A percentile compares a stretch with the other conserved stretches of the same genome.
These are phyloP conservation scores for Polydrusus cervinus DNA, from an alignment of 2,888 invertebrate genomes.

Conservation along the genomic window DNA sequence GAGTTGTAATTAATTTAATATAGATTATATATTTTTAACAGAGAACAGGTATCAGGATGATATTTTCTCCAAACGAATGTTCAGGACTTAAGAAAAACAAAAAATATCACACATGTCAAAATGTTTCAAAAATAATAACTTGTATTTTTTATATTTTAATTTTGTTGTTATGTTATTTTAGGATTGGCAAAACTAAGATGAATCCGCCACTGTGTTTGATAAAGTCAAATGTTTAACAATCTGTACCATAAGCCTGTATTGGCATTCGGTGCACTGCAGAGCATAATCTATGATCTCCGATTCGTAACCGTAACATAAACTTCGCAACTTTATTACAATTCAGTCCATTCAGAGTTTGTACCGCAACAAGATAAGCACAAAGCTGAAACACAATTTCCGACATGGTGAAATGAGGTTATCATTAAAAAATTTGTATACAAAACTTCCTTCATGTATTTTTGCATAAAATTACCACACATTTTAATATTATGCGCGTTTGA, in stretches of 20 bases:
- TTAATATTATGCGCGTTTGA: slow-evolving; percentile 6
- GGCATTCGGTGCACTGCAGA: background rate
- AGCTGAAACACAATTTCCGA: slow-evolving; percentile 31
- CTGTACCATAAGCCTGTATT: slow-evolving; percentile 4
- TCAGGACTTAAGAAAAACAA: too few species aligned
- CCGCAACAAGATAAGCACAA: slow-evolving; percentile 36
- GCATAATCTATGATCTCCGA: slow-evolving; percentile 24
- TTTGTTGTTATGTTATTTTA: too few species aligned
- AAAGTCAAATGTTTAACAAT: background rate
- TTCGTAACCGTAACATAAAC: slow-evolving; percentile 9
- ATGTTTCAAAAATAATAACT: too few species aligned
- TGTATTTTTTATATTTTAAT: too few species aligned
- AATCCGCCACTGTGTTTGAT: background rate
- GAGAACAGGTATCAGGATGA: too few species aligned
- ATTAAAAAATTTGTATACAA: slow-evolving; percentile 21
- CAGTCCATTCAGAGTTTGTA: slow-evolving; percentile 22
- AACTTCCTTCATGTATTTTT: slow-evolving; percentile 30
- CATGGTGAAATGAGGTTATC: slow-evolving; percentile 35
- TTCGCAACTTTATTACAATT: slow-evolving; percentile 28
- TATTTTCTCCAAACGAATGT: too few species aligned
- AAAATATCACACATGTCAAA: too few species aligned
- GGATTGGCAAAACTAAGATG: too few species aligned
- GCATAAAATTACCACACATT: slow-evolving; percentile 29
- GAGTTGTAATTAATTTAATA: too few species aligned
- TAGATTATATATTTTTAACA: too few species aligned